A percentile compares a stretch with the other conserved stretches of the same genome.
These are phyloP conservation scores for Drosophila lutescens DNA, from an alignment of 2,888 invertebrate genomes.

Conservation along the genomic window DNA sequence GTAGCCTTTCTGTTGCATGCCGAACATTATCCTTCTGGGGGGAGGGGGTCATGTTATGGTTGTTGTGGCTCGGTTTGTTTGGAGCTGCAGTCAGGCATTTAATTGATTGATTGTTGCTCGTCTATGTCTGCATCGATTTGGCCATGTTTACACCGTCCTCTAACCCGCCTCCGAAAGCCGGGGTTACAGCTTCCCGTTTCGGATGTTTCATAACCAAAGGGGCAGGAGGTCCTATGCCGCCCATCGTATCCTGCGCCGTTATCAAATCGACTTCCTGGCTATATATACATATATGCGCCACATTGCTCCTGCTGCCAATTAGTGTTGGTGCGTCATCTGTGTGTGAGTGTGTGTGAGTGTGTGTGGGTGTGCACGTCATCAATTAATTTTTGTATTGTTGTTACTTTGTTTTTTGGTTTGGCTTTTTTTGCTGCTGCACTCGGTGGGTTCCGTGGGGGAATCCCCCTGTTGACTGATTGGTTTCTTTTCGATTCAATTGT, in stretches of 20 bases:
- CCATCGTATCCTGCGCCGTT: slow-evolving; percentile 40
- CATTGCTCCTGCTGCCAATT: slow-evolving; percentile 66
- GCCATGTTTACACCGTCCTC: slow-evolving; percentile 25
- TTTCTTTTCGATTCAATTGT: slow-evolving; percentile 63
- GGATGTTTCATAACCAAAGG: slow-evolving; percentile 61
- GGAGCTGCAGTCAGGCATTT: slow-evolving; percentile 66
- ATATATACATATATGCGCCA: slow-evolving; percentile 35
- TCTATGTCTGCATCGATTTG: slow-evolving; percentile 70
- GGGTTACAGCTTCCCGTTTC: slow-evolving; percentile 14
- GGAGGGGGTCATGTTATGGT: slow-evolving; percentile 20
- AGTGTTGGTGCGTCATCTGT: slow-evolving; percentile 64
- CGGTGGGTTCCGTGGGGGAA: slow-evolving; percentile 17
- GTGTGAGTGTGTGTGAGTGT: slow-evolving; percentile 24
- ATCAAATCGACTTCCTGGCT: slow-evolving; percentile 68
- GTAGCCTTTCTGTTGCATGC: slow-evolving; percentile 41
- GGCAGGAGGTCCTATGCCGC: slow-evolving; percentile 16
- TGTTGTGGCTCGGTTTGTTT: slow-evolving; percentile 28
- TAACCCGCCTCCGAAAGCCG: neutral
- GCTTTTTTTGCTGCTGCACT: slow-evolving; percentile 60
- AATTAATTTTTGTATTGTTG: slow-evolving; percentile 73
- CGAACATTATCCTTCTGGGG: slow-evolving; percentile 23
- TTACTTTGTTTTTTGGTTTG: slow-evolving; percentile 53
- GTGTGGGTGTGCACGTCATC: slow-evolving; percentile 55
- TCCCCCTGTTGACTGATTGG: slow-evolving; percentile 64
- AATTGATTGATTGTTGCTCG: slow-evolving; percentile 77